Evolutionary conservation across 2,888 invertebrate species (phyloP).

Genomic region (Iselma pallidipennis): DNA sequence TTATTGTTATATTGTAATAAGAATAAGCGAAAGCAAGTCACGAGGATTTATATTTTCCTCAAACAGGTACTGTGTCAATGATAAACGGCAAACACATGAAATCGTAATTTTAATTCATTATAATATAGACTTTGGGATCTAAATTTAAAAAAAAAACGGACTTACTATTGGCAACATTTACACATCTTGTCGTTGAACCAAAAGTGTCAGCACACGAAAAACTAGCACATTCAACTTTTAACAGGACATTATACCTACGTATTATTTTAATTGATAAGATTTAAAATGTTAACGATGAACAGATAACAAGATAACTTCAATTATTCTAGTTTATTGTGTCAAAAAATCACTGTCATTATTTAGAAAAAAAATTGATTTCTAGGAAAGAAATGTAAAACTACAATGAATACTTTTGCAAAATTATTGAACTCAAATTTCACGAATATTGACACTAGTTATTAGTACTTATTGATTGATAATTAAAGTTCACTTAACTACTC

Average conservation of each 20-base stretch:
- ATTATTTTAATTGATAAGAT: not conserved
- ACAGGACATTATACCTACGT: not conserved
- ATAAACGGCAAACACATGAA: conserved; percentile 3
- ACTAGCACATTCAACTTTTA: not conserved
- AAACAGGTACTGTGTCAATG: not conserved
- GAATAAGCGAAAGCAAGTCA: not conserved
- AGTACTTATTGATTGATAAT: not conserved
- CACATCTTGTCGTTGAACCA: conserved; percentile 49
- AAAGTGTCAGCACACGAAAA: conserved; percentile 10
- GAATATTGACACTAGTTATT: conserved; percentile 1
- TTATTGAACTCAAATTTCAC: not conserved
- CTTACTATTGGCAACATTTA: conserved; percentile 65
- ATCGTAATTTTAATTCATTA: not conserved
- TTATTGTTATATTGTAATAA: no score
- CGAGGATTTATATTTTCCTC: not conserved
- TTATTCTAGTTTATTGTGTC: no score
- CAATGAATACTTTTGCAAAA: no score
- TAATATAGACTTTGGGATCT: not conserved
- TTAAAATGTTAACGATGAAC: not conserved
- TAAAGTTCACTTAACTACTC: not conserved
- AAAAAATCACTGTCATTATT: not conserved
- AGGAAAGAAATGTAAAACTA: no score
- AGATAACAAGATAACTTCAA: not conserved
- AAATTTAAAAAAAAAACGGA: conserved; percentile 32
- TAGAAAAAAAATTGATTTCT: not conserved